A percentile compares a stretch with the other conserved stretches of the same genome.
Conservation (phyloP, 2,797 vertebrate genomes). For the Buceros bicornis region DNA sequence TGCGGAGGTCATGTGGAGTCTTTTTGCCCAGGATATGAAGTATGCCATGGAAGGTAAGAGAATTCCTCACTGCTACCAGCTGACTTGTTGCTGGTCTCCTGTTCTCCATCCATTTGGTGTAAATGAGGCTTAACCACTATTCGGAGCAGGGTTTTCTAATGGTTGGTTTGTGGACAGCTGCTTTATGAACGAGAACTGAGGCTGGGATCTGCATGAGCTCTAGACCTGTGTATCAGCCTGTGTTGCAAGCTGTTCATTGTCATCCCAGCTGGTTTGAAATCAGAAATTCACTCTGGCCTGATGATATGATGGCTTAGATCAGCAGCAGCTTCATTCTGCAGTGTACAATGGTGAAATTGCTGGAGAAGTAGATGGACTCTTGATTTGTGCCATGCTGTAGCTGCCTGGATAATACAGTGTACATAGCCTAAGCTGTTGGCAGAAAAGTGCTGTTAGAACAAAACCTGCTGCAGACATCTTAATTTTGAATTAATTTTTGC, state of each 20-base stretch:
- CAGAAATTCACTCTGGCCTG: background rate
- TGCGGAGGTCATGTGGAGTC: slow-evolving; percentile 98
- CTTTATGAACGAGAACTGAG: background rate
- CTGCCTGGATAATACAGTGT: background rate
- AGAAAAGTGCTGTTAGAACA: background rate
- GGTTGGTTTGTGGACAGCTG: background rate
- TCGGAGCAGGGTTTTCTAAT: background rate
- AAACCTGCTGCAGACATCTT: background rate
- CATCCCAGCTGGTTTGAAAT: background rate
- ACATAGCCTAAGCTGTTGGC: background rate
- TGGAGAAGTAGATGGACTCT: background rate
- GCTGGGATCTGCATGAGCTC: background rate
- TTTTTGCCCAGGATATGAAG: slow-evolving; percentile 98
- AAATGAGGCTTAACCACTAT: background rate
- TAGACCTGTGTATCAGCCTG: background rate
- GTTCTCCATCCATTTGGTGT: background rate
- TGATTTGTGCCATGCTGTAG: background rate
- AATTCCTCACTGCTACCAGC: background rate
- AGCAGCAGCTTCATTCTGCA: background rate
- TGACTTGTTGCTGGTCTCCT: background rate
- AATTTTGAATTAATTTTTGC: background rate
- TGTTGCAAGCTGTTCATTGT: background rate
- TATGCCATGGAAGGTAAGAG: slow-evolving; percentile 96
- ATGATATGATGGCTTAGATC: background rate
- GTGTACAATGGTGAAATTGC: background rate